These are phyloP conservation scores for Eumacrocentrus americanus DNA, from an alignment of 2,888 invertebrate genomes.

Conservation along the genomic window DNA sequence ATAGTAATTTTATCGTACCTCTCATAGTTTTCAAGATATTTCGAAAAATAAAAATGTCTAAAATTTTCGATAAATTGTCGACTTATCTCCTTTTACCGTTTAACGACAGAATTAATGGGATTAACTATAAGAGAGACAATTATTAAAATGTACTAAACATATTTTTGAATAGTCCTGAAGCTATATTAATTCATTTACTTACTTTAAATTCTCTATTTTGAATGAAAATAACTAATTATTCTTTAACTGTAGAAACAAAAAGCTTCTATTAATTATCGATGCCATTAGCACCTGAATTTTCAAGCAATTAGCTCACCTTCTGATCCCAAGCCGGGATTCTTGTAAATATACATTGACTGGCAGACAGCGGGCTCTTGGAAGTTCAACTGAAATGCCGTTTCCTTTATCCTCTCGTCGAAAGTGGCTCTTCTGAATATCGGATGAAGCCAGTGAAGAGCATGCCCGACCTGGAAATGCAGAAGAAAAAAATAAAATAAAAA, in stretches of 20 bases:
- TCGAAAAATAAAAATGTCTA: no score
- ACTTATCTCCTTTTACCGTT: no score
- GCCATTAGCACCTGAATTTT: constrained; percentile 2
- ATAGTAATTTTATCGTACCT: background rate
- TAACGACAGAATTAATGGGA: no score
- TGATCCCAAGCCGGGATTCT: constrained; percentile 89
- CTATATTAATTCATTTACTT: background rate
- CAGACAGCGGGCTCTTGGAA: constrained; percentile 82
- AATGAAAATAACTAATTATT: no score
- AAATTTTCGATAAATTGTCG: no score
- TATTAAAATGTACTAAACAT: background rate
- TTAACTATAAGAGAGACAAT: background rate
- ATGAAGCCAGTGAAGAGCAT: constrained; percentile 83
- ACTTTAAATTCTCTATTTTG: constrained; percentile 10
- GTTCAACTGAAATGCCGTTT: constrained; percentile 75
- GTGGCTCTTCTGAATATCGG: constrained; percentile 83
- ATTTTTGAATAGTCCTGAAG: background rate
- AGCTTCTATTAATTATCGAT: constrained; percentile 18
- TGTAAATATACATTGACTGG: constrained; percentile 98
- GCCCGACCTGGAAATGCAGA: constrained; percentile 71
- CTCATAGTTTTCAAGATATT: no score
- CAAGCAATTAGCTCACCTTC: constrained; percentile 69
- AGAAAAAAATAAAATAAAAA: constrained; percentile 25
- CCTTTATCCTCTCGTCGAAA: constrained; percentile 82
- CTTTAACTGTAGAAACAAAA: background rate